These are phyloP conservation scores for Pelagia noctiluca DNA, from an alignment of 30 jellyfish, hydroid and myxozoan species.

Conservation along the genomic window DNA sequence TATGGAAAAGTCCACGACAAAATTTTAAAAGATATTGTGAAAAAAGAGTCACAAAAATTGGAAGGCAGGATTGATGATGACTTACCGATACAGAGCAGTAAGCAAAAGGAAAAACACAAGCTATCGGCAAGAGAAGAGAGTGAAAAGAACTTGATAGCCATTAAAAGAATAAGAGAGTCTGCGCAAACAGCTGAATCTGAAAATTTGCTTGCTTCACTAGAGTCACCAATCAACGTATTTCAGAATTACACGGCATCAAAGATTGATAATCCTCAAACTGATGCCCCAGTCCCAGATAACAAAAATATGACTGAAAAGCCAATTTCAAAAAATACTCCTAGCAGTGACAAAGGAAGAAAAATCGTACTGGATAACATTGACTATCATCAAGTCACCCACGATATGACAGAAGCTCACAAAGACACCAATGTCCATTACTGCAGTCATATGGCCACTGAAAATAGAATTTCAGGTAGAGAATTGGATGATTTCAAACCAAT, in stretches of 20 bases:
- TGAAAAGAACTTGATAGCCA: conserved; percentile 7
- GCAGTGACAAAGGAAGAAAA: conserved; percentile 17
- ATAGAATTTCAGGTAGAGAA: conserved; percentile 35
- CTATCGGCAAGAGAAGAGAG: not conserved
- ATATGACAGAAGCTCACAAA: conserved; percentile 26
- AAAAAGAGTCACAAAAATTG: not conserved
- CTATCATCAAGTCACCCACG: conserved; percentile 33
- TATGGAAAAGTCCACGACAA: conserved; percentile 33
- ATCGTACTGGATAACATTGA: conserved; percentile 45
- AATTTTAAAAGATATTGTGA: not conserved
- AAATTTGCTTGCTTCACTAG: conserved; percentile 9
- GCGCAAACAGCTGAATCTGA: conserved; percentile 11
- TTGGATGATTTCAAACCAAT: conserved; percentile 12
- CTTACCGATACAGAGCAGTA: too few species aligned
- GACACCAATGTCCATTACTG: conserved; percentile 33
- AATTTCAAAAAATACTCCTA: not conserved
- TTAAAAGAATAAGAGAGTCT: conserved; percentile 29
- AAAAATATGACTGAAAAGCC: not conserved
- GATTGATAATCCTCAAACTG: not conserved
- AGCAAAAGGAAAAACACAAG: not conserved
- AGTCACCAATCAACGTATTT: conserved; percentile 21
- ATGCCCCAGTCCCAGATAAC: conserved; percentile 1
- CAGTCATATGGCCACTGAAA: conserved; percentile 41
- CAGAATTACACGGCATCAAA: conserved; percentile 4
- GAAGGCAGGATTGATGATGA: too few species aligned